phyloP scores from a whole-genome alignment of 2,797 vertebrate genomes.

The Aphelocoma californica region DNA sequence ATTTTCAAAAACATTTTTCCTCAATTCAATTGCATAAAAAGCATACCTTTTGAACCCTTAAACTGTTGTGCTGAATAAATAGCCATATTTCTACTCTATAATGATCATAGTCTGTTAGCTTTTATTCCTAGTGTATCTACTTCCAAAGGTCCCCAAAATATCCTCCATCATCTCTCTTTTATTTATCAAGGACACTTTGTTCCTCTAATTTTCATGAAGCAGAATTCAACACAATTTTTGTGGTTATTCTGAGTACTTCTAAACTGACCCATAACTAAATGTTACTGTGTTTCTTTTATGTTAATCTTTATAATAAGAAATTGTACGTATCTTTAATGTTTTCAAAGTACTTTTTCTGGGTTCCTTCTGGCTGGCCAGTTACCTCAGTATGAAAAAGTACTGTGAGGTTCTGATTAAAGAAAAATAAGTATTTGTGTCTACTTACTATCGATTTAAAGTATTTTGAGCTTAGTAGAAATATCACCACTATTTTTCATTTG shows the following conservation, averaged over 20 bases:
- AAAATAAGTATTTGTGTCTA: not conserved
- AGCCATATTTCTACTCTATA: slow-evolving; percentile 14
- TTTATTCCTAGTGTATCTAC: slow-evolving; percentile 29
- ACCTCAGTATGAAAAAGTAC: not conserved
- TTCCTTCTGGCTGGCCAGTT: not conserved
- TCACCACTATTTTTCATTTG: not conserved
- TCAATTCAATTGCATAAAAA: not conserved
- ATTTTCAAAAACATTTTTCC: not conserved
- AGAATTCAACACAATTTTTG: not conserved
- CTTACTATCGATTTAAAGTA: not conserved
- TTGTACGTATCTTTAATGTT: not conserved
- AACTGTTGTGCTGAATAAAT: slow-evolving; percentile 61
- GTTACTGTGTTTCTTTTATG: not conserved
- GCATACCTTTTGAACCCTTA: slow-evolving; percentile 26
- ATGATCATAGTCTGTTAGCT: slow-evolving; percentile 44
- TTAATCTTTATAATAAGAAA: slow-evolving; percentile 1
- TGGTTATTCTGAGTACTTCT: not conserved
- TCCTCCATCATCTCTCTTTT: not conserved
- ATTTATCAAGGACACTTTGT: slow-evolving; percentile 15
- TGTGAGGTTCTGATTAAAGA: not conserved
- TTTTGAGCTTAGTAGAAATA: slow-evolving; percentile 12
- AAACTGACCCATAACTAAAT: not conserved
- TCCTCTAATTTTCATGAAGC: not conserved
- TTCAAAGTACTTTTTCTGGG: not conserved
- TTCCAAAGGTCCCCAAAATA: slow-evolving; percentile 18